These are phyloP conservation scores for Wiebesia pumilae DNA, from an alignment of 1,140 invertebrate species.

Conservation along the genomic window DNA sequence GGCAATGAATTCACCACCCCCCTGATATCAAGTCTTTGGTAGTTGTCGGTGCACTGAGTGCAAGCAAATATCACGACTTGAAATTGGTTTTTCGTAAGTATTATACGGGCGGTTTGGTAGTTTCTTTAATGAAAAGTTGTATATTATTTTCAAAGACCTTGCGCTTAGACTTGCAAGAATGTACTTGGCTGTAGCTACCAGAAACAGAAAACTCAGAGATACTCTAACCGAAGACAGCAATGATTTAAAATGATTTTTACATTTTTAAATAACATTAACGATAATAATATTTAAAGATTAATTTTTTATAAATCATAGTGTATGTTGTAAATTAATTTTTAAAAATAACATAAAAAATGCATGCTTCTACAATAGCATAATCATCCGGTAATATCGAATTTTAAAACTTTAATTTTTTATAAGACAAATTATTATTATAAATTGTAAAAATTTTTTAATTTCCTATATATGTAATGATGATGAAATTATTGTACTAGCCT, in stretches of 20 bases:
- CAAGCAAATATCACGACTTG: neutral
- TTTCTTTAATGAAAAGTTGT: slow-evolving; percentile 18
- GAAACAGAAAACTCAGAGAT: neutral
- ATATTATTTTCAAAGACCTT: slow-evolving; percentile 3
- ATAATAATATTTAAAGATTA: too few species aligned
- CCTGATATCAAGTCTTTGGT: neutral
- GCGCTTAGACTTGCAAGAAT: neutral
- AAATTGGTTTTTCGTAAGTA: slow-evolving; percentile 22
- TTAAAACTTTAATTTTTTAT: too few species aligned
- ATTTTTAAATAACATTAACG: too few species aligned
- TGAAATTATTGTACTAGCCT: neutral
- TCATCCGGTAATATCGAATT: too few species aligned
- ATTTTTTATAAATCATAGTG: too few species aligned
- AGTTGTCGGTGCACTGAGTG: neutral
- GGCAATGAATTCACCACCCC: slow-evolving; percentile 9
- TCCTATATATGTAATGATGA: too few species aligned
- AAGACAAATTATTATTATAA: too few species aligned
- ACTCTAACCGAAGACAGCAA: too few species aligned
- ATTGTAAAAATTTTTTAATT: too few species aligned
- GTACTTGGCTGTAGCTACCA: neutral
- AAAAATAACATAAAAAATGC: too few species aligned
- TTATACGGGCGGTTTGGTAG: neutral
- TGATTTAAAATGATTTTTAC: neutral
- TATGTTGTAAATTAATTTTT: too few species aligned
- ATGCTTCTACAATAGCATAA: too few species aligned